Conservation (phyloP, 1,140 invertebrate genomes). For the Sitobion miscanthi region DNA sequence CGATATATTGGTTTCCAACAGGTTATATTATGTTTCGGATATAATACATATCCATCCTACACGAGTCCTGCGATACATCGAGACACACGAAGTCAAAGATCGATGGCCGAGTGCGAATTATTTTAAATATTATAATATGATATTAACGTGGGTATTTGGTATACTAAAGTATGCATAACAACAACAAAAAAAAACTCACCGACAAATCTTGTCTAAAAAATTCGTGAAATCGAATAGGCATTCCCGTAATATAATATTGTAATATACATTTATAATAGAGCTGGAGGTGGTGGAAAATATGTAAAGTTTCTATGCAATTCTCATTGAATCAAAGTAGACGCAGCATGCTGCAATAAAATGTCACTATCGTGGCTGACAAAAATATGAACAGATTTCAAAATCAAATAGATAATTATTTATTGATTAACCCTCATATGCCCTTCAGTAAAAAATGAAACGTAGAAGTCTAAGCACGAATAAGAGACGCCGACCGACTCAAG, state of each 20-base stretch:
- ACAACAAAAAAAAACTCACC: not conserved
- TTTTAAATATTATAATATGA: not conserved
- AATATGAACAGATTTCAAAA: not conserved
- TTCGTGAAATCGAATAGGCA: not conserved
- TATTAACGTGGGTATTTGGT: not conserved
- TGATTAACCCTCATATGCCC: not conserved
- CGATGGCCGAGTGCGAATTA: not conserved
- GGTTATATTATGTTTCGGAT: slow-evolving; percentile 1
- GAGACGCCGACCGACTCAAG: not conserved
- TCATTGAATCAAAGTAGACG: not conserved
- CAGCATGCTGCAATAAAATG: not conserved
- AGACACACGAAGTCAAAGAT: not conserved
- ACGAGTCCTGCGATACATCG: not conserved
- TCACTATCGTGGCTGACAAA: not conserved
- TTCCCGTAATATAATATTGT: not conserved
- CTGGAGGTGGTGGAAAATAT: not conserved
- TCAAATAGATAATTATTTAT: not conserved
- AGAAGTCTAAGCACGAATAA: not conserved
- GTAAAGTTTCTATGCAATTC: not conserved
- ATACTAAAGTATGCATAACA: not conserved
- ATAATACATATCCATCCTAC: slow-evolving; percentile 12
- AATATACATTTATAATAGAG: not conserved
- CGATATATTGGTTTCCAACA: not conserved
- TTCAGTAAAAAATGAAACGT: not conserved
- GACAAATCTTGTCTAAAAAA: not conserved